Evolutionary conservation across 2,888 invertebrate genomes (phyloP).

Genomic region (Anthrax anthrax): DNA sequence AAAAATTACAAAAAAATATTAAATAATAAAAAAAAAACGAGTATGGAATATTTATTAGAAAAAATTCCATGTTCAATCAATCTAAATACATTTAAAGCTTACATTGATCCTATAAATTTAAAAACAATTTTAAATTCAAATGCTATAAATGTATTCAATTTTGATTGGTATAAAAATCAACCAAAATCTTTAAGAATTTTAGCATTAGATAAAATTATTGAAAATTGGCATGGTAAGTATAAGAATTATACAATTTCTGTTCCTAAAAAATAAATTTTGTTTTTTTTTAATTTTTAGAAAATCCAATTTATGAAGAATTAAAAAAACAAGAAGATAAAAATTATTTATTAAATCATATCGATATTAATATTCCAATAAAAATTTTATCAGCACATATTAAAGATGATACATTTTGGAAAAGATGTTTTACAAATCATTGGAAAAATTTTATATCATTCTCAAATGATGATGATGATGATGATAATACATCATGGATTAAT

Average conservation of each 20-base stretch:
- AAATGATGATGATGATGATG: constrained; percentile 8
- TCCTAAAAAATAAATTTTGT: background rate
- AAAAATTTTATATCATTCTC: constrained; percentile 11
- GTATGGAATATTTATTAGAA: too few relatives aligned
- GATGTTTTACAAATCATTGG: constrained; percentile 29
- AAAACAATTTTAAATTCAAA: background rate
- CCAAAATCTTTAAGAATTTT: constrained; percentile 26
- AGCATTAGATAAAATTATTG: constrained; percentile 27
- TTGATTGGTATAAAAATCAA: constrained; percentile 19
- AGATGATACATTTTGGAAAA: constrained; percentile 31
- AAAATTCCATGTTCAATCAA: constrained; percentile 24
- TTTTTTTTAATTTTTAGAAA: constrained; percentile 17
- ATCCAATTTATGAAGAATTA: constrained; percentile 25
- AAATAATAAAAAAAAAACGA: too few relatives aligned
- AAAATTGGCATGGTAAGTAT: constrained; percentile 28
- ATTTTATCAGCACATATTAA: constrained; percentile 26
- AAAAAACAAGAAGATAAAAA: constrained; percentile 26
- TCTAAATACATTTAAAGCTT: constrained; percentile 29
- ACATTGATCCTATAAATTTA: constrained; percentile 8
- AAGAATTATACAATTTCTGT: background rate
- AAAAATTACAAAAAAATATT: too few relatives aligned
- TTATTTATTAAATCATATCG: constrained; percentile 28
- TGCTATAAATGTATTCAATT: constrained; percentile 13
- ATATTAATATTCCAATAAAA: constrained; percentile 26
- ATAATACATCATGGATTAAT: constrained; percentile 26